Percentiles rank a stretch among this genome's conserved stretches.
These are phyloP conservation scores for Plagiodera versicolora DNA, from an alignment of 2,888 invertebrate genomes.

Conservation along the genomic window DNA sequence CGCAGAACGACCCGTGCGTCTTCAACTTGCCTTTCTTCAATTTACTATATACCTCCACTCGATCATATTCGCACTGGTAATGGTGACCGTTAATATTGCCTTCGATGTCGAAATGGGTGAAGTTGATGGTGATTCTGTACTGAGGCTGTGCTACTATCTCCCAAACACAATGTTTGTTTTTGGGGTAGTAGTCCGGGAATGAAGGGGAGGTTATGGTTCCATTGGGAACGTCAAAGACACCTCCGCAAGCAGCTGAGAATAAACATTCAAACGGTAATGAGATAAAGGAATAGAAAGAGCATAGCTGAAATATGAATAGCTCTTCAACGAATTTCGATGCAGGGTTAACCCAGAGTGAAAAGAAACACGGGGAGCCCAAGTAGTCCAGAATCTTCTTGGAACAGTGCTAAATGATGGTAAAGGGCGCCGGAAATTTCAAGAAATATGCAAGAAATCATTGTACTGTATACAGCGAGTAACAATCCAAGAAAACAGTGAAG, in stretches of 20 bases:
- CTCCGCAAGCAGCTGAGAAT: slow-evolving; percentile 90
- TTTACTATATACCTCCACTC: slow-evolving; percentile 80
- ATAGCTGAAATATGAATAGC: too few relatives aligned
- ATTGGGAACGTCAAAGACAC: slow-evolving; percentile 75
- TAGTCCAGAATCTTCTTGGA: too few relatives aligned
- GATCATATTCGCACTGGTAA: slow-evolving; percentile 96
- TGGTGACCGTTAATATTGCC: slow-evolving; percentile 79
- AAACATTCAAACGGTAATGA: background rate
- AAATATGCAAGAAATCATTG: too few relatives aligned
- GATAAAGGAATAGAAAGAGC: too few relatives aligned
- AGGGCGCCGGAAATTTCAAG: too few relatives aligned
- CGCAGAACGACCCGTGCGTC: slow-evolving; percentile 86
- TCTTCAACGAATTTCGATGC: too few relatives aligned
- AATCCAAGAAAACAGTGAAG: too few relatives aligned
- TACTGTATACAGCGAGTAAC: too few relatives aligned
- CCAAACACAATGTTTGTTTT: slow-evolving; percentile 95
- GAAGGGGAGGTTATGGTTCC: slow-evolving; percentile 95
- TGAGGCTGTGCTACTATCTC: slow-evolving; percentile 92
- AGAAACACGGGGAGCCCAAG: too few relatives aligned
- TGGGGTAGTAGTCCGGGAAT: slow-evolving; percentile 91
- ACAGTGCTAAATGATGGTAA: too few relatives aligned
- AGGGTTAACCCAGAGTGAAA: too few relatives aligned
- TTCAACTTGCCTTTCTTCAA: slow-evolving; percentile 75
- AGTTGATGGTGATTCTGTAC: slow-evolving; percentile 91
- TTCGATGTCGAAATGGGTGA: slow-evolving; percentile 95